Percentiles rank a stretch among this genome's conserved stretches.
phyloP scores from a whole-genome alignment of 2,113 vertebrate genomes.

The Mionectes macconnelli region DNA sequence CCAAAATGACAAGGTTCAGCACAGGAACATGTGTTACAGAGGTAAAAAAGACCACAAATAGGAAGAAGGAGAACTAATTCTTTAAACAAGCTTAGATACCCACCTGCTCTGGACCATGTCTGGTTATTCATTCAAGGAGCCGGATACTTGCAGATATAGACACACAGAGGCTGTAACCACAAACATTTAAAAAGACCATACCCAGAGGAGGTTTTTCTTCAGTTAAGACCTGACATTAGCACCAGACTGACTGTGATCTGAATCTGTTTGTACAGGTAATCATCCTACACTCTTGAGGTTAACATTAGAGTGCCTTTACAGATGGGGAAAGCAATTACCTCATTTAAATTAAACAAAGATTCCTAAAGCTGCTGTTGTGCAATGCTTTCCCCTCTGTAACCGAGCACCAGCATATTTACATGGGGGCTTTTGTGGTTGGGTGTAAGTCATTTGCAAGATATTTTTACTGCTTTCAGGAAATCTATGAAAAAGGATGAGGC shows the following conservation, averaged over 20 bases:
- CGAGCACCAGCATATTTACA: conserved; percentile 40
- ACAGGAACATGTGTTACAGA: not conserved
- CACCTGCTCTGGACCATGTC: not conserved
- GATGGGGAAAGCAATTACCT: not conserved
- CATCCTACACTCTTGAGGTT: not conserved
- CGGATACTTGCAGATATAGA: not conserved
- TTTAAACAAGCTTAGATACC: not conserved
- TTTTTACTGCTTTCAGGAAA: conserved; percentile 57
- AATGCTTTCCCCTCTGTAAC: conserved; percentile 38
- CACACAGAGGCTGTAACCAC: not conserved
- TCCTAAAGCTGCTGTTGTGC: not conserved
- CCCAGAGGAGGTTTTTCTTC: not conserved
- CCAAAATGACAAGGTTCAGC: not conserved
- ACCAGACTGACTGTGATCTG: not conserved
- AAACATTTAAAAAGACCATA: not conserved
- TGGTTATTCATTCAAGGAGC: not conserved
- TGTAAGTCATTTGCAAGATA: conserved; percentile 22
- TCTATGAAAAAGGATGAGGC: conserved; percentile 38
- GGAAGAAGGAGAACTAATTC: not conserved
- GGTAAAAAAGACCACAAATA: not conserved
- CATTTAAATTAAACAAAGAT: conserved; percentile 23
- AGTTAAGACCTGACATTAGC: not conserved
- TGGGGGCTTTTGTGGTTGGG: conserved; percentile 39
- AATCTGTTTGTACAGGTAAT: conserved; percentile 9
- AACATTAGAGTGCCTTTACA: not conserved